These are phyloP conservation scores for Enteromius anoplus DNA, from an alignment of 2,797 vertebrate species.

Conservation along the genomic window DNA sequence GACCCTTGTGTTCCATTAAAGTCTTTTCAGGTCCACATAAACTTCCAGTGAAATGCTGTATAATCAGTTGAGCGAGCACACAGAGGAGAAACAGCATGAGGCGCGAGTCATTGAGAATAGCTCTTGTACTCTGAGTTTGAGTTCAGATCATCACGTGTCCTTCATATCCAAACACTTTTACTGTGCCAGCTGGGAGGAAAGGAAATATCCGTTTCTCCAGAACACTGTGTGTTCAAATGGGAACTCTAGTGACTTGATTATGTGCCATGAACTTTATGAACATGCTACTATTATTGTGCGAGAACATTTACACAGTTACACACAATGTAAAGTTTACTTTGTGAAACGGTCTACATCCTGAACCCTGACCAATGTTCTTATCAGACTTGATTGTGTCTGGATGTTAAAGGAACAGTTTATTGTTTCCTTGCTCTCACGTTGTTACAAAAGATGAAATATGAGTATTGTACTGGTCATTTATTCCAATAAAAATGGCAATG, in stretches of 20 bases:
- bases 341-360: background rate
- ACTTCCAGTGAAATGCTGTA: background rate
- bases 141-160: background rate
- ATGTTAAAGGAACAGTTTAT: background rate
- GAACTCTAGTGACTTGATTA: background rate
- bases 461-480: background rate
- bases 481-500: background rate
- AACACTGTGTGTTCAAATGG: background rate
- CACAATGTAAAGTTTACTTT: background rate
- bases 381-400: background rate
- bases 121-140: background rate
- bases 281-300: background rate
- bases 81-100: background rate
- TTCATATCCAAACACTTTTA: background rate
- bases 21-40: background rate
- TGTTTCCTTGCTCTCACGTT: background rate
- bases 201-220: background rate
- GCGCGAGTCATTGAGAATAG: background rate
- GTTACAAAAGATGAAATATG: background rate
- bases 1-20: constrained; percentile 30
- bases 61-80: background rate
- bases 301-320: background rate
- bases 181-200: background rate
- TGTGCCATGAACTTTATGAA: constrained; percentile 10
- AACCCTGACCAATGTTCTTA: background rate